Conservation (phyloP, 2,888 invertebrate species). For the Timema podura region DNA sequence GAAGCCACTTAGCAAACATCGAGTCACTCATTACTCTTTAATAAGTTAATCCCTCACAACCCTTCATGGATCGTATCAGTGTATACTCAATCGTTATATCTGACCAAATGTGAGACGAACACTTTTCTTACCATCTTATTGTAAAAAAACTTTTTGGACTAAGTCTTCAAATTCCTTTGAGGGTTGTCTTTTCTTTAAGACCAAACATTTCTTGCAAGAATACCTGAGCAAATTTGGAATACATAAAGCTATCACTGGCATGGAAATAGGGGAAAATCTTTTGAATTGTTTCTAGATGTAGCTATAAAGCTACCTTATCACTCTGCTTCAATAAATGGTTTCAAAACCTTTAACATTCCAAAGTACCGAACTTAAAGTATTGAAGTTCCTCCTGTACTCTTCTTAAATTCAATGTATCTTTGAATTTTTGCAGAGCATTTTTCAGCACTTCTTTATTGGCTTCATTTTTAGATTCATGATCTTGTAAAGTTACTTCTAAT, state of each 20-base stretch:
- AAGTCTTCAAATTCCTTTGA: neutral
- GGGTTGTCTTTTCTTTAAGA: neutral
- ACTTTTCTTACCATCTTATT: neutral
- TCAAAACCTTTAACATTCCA: neutral
- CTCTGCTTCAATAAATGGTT: constrained; percentile 1
- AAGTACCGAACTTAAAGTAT: neutral
- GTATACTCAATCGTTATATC: neutral
- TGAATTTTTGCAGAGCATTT: neutral
- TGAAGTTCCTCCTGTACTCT: neutral
- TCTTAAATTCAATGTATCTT: neutral
- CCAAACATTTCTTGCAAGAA: neutral
- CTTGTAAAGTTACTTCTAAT: too few relatives aligned
- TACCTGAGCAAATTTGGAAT: neutral
- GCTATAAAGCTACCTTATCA: neutral
- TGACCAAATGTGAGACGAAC: neutral
- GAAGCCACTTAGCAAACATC: neutral
- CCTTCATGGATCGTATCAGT: neutral
- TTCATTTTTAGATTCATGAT: neutral
- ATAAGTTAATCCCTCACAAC: neutral
- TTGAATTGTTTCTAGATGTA: neutral
- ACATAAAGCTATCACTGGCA: neutral
- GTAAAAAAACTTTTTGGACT: neutral
- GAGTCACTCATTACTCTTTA: neutral
- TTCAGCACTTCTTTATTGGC: neutral
- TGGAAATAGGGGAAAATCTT: too few relatives aligned